Percentiles rank a stretch among this genome's conserved stretches.
Conservation (phyloP, 2,113 vertebrate genomes). For the Echinops telfairi region DNA sequence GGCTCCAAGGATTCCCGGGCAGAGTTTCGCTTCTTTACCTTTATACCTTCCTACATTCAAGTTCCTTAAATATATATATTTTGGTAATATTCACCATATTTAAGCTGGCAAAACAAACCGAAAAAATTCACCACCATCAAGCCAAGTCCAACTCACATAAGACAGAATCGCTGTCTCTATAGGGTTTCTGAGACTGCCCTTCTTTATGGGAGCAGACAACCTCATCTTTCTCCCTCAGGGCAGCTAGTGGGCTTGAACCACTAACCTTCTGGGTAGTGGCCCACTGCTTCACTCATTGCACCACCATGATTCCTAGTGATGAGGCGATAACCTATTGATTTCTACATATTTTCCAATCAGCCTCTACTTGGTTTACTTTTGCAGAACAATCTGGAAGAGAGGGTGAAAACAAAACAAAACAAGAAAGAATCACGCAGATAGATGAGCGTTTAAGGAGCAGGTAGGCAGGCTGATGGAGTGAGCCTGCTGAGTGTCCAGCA, state of each 20-base stretch:
- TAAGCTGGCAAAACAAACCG: too few species aligned
- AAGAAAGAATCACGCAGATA: background rate
- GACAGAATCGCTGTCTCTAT: too few species aligned
- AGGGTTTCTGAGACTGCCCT: too few species aligned
- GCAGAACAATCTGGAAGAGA: background rate
- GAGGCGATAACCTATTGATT: background rate
- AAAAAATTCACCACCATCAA: too few species aligned
- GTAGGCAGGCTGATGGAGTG: background rate
- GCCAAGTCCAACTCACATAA: too few species aligned
- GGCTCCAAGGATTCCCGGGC: background rate
- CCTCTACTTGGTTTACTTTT: background rate
- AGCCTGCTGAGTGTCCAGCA: background rate
- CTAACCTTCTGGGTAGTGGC: too few species aligned
- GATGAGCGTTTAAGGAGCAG: background rate
- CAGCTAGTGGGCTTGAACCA: too few species aligned
- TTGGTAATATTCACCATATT: background rate
- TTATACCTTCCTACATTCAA: background rate
- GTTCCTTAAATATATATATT: background rate
- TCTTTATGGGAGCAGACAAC: too few species aligned
- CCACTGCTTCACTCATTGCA: too few species aligned
- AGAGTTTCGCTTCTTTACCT: background rate
- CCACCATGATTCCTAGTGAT: too few species aligned
- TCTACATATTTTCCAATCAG: background rate
- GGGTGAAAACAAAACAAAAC: background rate
- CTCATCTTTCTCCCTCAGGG: too few species aligned